Percentiles rank a stretch among this genome's conserved stretches.
phyloP scores from a whole-genome alignment of 2,888 invertebrate species.

The Dolichomitus sp. region DNA sequence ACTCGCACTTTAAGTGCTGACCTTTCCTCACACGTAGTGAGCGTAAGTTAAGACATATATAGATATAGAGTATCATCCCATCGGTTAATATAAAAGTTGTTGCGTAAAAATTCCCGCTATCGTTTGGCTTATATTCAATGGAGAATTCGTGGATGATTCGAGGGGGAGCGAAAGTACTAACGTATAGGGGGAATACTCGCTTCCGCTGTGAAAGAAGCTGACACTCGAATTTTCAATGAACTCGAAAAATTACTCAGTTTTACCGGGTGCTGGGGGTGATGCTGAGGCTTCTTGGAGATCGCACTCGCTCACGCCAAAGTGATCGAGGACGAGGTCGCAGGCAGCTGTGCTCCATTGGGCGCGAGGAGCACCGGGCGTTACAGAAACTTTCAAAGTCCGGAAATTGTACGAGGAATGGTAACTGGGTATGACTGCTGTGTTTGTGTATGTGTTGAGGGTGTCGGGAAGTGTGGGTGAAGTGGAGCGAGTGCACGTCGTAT shows the following conservation, averaged over 20 bases:
- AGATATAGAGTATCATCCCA: not conserved
- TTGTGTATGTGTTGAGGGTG: not conserved
- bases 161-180: slow-evolving; percentile 6
- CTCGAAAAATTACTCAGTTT: slow-evolving; percentile 63
- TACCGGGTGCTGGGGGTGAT: slow-evolving; percentile 27
- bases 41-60: not conserved
- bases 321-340: slow-evolving; percentile 61
- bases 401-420: slow-evolving; percentile 45
- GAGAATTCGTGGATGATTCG: slow-evolving; percentile 1
- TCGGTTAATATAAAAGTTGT: slow-evolving; percentile 14
- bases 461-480: slow-evolving; percentile 11
- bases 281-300: slow-evolving; percentile 6
- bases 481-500: slow-evolving; percentile 18
- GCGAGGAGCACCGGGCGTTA: slow-evolving; percentile 18
- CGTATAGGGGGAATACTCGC: slow-evolving; percentile 29
- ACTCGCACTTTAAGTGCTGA: slow-evolving; percentile 54
- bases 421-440: slow-evolving; percentile 29
- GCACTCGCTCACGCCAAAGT: slow-evolving; percentile 45
- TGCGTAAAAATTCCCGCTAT: slow-evolving; percentile 21
- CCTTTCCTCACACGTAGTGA: slow-evolving; percentile 49
- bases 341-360: slow-evolving; percentile 35
- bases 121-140: slow-evolving; percentile 5
- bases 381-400: slow-evolving; percentile 40
- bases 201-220: slow-evolving; percentile 40
- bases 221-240: slow-evolving; percentile 62